A percentile compares a stretch with the other conserved stretches of the same genome.
Conservation (phyloP, 2,113 vertebrate genomes). For the Zosterops hypoxanthus region DNA sequence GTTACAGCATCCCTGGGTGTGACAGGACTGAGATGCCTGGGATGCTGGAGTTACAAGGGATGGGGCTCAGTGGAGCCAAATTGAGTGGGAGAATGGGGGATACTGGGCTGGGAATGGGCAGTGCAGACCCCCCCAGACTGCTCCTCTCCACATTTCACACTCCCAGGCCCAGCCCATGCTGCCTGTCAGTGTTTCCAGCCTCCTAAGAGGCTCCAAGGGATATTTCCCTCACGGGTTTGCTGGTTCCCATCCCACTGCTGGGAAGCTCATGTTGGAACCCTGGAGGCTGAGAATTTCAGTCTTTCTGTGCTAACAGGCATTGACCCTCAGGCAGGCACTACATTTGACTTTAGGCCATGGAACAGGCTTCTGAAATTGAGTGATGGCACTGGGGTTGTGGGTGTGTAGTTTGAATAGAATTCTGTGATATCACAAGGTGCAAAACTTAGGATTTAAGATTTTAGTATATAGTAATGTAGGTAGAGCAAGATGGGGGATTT, state of each 20-base stretch:
- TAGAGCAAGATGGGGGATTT: neutral
- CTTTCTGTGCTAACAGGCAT: neutral
- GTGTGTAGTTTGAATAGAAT: neutral
- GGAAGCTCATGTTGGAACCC: neutral
- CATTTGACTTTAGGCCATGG: neutral
- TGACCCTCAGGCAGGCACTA: neutral
- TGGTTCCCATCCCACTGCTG: rapidly evolving
- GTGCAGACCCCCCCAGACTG: neutral
- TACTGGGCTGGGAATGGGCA: neutral
- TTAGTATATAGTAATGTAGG: neutral
- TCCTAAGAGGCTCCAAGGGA: neutral
- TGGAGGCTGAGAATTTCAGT: neutral
- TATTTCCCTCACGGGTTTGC: rapidly evolving
- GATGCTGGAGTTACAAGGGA: neutral
- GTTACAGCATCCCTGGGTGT: neutral
- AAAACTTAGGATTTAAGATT: neutral
- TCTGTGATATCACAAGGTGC: neutral
- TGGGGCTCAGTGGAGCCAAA: neutral
- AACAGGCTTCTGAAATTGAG: neutral
- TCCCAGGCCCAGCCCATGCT: rapidly evolving
- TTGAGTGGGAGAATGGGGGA: rapidly evolving
- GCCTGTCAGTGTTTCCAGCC: neutral
- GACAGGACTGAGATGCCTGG: neutral
- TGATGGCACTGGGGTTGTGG: neutral
- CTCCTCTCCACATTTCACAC: neutral